Evolutionary conservation across 2,113 vertebrate genomes (phyloP), one percentile per base, ranked within the genome.

Genomic region (Oplegnathus fasciatus): DNA sequence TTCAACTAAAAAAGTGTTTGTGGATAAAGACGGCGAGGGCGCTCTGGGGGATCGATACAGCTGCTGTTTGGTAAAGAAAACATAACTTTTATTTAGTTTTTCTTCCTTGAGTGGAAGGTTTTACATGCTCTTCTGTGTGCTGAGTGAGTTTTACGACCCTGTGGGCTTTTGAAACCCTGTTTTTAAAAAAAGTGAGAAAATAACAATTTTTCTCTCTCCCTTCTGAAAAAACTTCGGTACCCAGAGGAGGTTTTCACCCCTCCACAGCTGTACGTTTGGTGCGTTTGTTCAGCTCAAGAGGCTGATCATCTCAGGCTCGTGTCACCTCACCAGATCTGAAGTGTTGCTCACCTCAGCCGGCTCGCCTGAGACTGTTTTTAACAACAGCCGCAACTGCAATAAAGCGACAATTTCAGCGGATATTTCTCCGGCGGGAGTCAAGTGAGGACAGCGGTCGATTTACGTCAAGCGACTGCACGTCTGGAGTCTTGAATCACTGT

Each of bases 401-500:
- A 77, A 79, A 76, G 48, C 4, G 3, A 20, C 42, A 22, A 37
- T 71, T 74, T 77, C 60, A 22, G 54, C 65, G 0, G 68, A 79
- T 58, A 24, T 80, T 66, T 54, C 82, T 75, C 80, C 50, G 0
- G 75, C 0, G 40, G 76, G 83, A 78, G 86, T 86, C 83, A 20
- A 40, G 37, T 0, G 65, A 78, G 76, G 89, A 85, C 67, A 44
- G 72, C 26, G 17, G 20, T 5, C 67, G 76, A 71, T 74, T 73
- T 55, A 74, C 68, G 14, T 30, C 37, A 18, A 72, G 52, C 2
- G 73, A 57, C 72, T 28, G 50, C 50, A 4, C 20, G 37, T 65
- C 77, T 32, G 40, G 65, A 65, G 74, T 48, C 26, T 30, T n/a
- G 40, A 52, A 78, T 80, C 78, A 30, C 75, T 13, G 55, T 30